A percentile compares a stretch with the other conserved stretches of the same genome.
These are phyloP conservation scores for Noctuana brunneofusca DNA, from an alignment of 2,888 invertebrate species.

Conservation along the genomic window DNA sequence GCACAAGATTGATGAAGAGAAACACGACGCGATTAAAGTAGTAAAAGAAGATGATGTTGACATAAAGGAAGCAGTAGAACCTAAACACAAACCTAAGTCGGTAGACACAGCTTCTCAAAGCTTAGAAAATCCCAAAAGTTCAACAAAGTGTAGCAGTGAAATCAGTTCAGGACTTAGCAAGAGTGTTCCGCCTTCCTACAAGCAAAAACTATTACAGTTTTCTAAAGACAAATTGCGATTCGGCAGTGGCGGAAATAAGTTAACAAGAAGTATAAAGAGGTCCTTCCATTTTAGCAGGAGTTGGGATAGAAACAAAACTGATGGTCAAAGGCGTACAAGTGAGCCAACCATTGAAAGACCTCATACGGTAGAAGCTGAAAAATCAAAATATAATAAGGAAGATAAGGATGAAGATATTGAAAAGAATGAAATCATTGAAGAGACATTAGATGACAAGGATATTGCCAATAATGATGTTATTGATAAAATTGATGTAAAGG, in stretches of 20 bases:
- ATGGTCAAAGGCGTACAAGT: conserved; percentile 69
- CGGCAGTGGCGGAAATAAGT: conserved; percentile 72
- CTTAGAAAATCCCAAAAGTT: conserved; percentile 72
- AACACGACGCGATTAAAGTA: conserved; percentile 52
- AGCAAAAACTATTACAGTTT: conserved; percentile 76
- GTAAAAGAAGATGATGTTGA: conserved; percentile 40
- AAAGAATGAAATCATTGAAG: conserved; percentile 74
- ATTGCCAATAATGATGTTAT: conserved; percentile 69
- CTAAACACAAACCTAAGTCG: conserved; percentile 62
- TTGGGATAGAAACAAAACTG: conserved; percentile 73
- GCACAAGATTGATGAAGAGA: conserved; percentile 76
- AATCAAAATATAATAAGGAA: conserved; percentile 66
- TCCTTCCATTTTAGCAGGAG: conserved; percentile 77
- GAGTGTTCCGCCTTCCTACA: conserved; percentile 79
- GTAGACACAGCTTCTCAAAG: conserved; percentile 75
- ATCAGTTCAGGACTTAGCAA: conserved; percentile 73
- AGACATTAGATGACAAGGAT: conserved; percentile 67
- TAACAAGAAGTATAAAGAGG: conserved; percentile 77
- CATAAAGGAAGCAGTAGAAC: conserved; percentile 45
- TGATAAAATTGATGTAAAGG: conserved; percentile 57
- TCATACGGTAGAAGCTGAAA: conserved; percentile 56
- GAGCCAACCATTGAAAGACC: conserved; percentile 70
- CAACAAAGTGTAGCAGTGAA: conserved; percentile 71
- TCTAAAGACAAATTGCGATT: conserved; percentile 76
- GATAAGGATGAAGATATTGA: conserved; percentile 72